Conservation (phyloP, 2,113 vertebrate species). For the Hucho hucho region DNA sequence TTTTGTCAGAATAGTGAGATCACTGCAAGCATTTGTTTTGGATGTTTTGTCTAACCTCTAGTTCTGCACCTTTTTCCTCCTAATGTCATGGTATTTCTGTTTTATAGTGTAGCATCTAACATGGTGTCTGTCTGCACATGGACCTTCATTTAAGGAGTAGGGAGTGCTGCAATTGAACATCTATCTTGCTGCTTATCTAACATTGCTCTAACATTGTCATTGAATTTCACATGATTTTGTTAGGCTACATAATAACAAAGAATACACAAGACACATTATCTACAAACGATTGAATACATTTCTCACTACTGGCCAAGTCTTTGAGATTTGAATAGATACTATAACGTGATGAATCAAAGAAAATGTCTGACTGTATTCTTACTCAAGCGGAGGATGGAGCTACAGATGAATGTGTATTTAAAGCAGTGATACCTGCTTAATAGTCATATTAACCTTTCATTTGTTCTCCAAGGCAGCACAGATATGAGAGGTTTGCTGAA, state of each 20-base stretch:
- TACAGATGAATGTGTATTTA: background rate
- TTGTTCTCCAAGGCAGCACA: constrained; percentile 10
- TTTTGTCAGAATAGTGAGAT: no score
- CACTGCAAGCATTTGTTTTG: no score
- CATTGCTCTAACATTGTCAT: background rate
- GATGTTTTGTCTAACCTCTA: no score
- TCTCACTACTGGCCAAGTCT: no score
- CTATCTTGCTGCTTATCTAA: background rate
- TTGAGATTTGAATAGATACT: no score
- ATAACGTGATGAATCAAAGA: no score
- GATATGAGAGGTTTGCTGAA: constrained; percentile 46
- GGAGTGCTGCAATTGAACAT: no score
- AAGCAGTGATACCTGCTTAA: background rate
- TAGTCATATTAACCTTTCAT: background rate
- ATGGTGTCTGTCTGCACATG: background rate
- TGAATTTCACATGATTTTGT: background rate
- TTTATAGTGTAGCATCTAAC: background rate
- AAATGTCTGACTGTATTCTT: no score
- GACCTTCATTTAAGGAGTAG: no score
- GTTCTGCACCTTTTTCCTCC: no score
- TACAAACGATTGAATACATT: no score
- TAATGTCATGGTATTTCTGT: background rate
- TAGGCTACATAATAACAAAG: background rate
- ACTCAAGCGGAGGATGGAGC: background rate
- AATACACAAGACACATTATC: no score